Conservation (phyloP, 1,140 invertebrate genomes). For the Tyrophagus putrescentiae region DNA sequence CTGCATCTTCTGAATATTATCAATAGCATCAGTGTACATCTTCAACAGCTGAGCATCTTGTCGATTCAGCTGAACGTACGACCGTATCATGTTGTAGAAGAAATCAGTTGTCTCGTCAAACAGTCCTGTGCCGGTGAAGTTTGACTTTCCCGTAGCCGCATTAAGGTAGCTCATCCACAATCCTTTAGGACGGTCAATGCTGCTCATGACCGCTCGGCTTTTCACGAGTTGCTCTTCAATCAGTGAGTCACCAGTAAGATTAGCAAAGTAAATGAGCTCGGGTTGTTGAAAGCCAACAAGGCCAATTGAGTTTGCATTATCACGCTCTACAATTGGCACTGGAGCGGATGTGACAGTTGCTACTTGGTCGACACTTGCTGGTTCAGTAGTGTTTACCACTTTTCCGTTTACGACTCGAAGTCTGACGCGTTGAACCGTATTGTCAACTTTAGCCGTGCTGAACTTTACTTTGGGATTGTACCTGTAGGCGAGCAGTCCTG, state of each 20-base stretch:
- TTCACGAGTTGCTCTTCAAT: not conserved
- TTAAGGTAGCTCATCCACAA: not conserved
- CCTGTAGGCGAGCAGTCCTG: no score
- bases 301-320: no score
- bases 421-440: no score
- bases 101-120: not conserved
- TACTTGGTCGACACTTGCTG: no score
- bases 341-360: no score
- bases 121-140: not conserved
- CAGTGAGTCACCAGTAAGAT: not conserved
- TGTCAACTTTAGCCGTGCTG: no score
- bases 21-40: not conserved
- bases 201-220: not conserved
- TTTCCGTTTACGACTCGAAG: no score
- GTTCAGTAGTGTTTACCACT: no score
- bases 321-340: no score
- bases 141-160: not conserved
- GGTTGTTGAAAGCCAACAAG: not conserved
- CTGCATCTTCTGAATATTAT: not conserved
- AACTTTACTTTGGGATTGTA: no score
- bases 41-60: not conserved
- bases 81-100: not conserved
- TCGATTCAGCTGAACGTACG: not conserved
- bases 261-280: not conserved
- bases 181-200: not conserved